These are phyloP conservation scores for Trypoxylon attenuatum DNA, from an alignment of 2,888 invertebrate genomes.

Conservation along the genomic window DNA sequence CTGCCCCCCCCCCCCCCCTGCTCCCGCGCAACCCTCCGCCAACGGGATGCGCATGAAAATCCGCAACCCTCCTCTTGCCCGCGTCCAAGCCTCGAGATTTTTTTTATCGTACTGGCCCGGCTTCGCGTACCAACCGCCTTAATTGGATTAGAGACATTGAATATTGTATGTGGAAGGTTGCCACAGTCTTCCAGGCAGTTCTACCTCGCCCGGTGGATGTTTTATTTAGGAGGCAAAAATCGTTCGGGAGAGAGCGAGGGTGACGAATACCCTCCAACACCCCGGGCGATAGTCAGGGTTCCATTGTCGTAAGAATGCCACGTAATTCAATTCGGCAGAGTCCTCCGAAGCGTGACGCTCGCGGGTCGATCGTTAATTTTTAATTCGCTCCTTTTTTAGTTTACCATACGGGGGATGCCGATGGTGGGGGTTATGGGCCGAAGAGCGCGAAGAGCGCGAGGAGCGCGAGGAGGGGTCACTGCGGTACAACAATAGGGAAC, in stretches of 20 bases:
- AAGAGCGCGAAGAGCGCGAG: too few species aligned
- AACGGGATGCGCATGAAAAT: background rate
- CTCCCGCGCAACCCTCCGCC: background rate
- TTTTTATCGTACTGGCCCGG: constrained; percentile 20
- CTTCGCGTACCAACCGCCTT: constrained; percentile 24
- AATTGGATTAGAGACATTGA: constrained; percentile 20
- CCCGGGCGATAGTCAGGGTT: background rate
- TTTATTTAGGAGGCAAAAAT: constrained; percentile 14
- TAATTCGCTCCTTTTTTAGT: constrained; percentile 43
- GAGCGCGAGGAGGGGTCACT: too few species aligned
- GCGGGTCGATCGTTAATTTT: constrained; percentile 51
- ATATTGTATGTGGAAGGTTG: constrained; percentile 2
- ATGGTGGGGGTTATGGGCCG: too few species aligned
- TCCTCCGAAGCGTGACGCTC: constrained; percentile 52
- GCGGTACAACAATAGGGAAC: constrained; percentile 39
- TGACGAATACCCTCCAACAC: too few species aligned
- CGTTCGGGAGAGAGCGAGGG: constrained; percentile 1
- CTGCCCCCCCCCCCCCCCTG: constrained; percentile 1
- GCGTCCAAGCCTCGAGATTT: background rate
- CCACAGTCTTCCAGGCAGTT: background rate
- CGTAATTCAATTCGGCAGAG: constrained; percentile 37
- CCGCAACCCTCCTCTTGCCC: background rate
- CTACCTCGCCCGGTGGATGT: constrained; percentile 18
- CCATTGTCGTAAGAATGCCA: constrained; percentile 11
- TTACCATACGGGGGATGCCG: background rate